Evolutionary conservation across 2,113 vertebrate species (phyloP).

Genomic region (Bubo blakistoni): DNA sequence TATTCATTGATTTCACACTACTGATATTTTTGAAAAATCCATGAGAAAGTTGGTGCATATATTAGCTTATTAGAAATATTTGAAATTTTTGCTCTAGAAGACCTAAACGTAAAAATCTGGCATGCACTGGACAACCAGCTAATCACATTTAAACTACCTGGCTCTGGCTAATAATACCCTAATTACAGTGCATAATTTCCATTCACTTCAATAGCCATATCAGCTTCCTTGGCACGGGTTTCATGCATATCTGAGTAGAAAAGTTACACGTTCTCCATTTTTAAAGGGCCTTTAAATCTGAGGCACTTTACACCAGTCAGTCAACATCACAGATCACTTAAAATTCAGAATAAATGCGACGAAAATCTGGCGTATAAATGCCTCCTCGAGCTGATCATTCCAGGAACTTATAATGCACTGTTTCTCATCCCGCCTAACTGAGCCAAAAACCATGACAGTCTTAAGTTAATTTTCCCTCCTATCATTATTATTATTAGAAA

Average conservation of each 20-base stretch:
- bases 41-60: neutral
- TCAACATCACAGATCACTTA: neutral
- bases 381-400: neutral
- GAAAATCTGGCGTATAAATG: neutral
- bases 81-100: neutral
- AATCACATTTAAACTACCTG: conserved; percentile 8
- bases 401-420: neutral
- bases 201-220: neutral
- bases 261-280: neutral
- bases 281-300: neutral
- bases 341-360: neutral
- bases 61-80: neutral
- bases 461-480: neutral
- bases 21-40: neutral
- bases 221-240: neutral
- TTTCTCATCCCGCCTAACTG: neutral
- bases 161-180: neutral
- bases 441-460: neutral
- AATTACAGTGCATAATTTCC: neutral
- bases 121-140: neutral
- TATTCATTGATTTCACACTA: conserved; percentile 40
- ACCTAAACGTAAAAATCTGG: neutral
- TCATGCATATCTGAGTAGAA: neutral
- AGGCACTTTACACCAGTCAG: neutral
- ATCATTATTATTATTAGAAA: neutral